Evolutionary conservation across 1,140 invertebrate species (phyloP), one percentile per base, ranked within the genome.

Genomic region (Periplaneta americana): DNA sequence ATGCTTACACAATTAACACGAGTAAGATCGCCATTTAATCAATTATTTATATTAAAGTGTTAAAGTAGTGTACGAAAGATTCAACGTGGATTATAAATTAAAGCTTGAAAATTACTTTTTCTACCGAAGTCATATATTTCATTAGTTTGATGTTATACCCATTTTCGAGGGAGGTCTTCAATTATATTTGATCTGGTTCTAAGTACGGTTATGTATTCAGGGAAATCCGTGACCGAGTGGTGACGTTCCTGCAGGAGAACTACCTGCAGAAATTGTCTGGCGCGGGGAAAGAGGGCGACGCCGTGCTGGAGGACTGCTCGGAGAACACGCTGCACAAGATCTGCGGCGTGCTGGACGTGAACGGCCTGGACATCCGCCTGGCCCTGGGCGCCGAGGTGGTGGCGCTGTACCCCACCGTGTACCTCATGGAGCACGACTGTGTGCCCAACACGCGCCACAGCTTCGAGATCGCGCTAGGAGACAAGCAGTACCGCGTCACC

Each of bases 261-360:
- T 81, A 78, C 81, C 66, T 78, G 22, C 36, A 34, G 13, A 39
- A 48, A 0, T 28, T 78, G 32, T 18, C 36, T 28, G 0, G 13
- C 31, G 81, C 9, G 8, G 22, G 1, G 4, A 28, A 28, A n/a
- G n/a, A 28, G 10, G 48, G 48, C 2, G 48, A 66, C 6, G 28
- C 17, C 18, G 84, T 89, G 76, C 82, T 91, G 17, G 85, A 85
- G n/a, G 87, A 91, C 75, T 86, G 89, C 80, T 90, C 90, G 2
- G 83, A 87, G 22, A 89, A 92, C 75, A 84, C 92, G 1, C 86
- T 96, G 22, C 93, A 93, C 66, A 91, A 89, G 83, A 91, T 96
- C 80, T 95, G 93, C 85, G 95, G 95, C 33, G 1, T 96, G 39
- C 93, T 96, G 57, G 95, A 96, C 84, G 94, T 95, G 0, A 96